A percentile compares a stretch with the other conserved stretches of the same genome.
These are phyloP conservation scores for Polydrusus cervinus DNA, from an alignment of 2,888 invertebrate genomes.

Conservation along the genomic window DNA sequence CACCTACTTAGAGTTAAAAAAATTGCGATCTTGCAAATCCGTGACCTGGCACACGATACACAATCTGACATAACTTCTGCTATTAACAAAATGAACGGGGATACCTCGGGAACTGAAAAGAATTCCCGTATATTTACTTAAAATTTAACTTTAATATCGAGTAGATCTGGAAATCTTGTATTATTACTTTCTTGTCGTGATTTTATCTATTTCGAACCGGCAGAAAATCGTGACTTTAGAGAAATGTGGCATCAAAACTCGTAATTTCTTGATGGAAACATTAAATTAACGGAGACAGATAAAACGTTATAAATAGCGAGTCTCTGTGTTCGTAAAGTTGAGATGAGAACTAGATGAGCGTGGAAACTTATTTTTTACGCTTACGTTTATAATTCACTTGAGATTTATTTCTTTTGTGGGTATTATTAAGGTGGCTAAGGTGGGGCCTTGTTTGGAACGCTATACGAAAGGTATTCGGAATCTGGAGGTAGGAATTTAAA, in stretches of 20 bases:
- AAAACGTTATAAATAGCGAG: slow-evolving; percentile 32
- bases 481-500: too few species aligned
- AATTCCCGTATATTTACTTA: slow-evolving; percentile 31
- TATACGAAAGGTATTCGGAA: too few species aligned
- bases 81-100: slow-evolving; percentile 4
- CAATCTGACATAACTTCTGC: slow-evolving; percentile 12
- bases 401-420: not conserved
- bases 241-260: slow-evolving; percentile 32
- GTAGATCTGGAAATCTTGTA: slow-evolving; percentile 30
- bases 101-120: slow-evolving; percentile 10
- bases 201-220: slow-evolving; percentile 28
- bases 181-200: slow-evolving; percentile 33
- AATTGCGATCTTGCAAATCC: slow-evolving; percentile 14
- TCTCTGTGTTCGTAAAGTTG: slow-evolving; percentile 3
- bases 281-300: slow-evolving; percentile 30
- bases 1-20: not conserved
- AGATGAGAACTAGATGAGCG: slow-evolving; percentile 21
- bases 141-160: slow-evolving; percentile 21
- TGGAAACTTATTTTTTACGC: slow-evolving; percentile 2
- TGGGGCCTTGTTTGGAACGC: too few species aligned
- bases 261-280: slow-evolving; percentile 37
- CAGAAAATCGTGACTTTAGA: slow-evolving; percentile 24
- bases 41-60: slow-evolving; percentile 18
- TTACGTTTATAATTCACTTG: not conserved
- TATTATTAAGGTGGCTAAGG: not conserved